Base-by-base conservation (phyloP, 2,888 invertebrate genomes). In the Cheilosia soror region DNA sequence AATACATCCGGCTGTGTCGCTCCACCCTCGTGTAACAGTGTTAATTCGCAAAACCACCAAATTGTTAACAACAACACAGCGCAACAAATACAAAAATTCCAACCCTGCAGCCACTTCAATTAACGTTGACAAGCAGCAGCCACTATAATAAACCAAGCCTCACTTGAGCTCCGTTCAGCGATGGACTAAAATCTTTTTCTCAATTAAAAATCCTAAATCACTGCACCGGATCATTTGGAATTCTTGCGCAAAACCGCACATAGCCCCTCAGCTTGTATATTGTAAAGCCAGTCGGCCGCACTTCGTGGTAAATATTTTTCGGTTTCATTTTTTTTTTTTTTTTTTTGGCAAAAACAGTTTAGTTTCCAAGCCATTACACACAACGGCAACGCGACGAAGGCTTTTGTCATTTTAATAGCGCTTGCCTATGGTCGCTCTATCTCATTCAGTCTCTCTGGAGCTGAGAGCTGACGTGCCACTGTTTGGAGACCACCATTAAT, bases 151-250 rank as follows among this genome's bases (percentile, higher is more conserved):
- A 79, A 49, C 58, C 79, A 65, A 69, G 65, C 79, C 69, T 83
- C 44, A 55, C 51, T 79, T 60, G 11, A 55, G 57, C 33, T 51
- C 47, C 37, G 37, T 40, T 62, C 27, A 58, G 69, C 49, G 40
- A 63, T 75, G 42, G 15, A 76, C 13, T 62, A 55, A 76, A 78
- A 78, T 73, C 73, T 55, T 83, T 83, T 81, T 77, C 60, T 78
- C 73, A 83, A 79, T 79, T 83, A 83, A 79, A 79, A 83, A 69
- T 83, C 79, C 73, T 78, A 73, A 83, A 83, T 78, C 82, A 78
- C 49, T 69, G 57, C 79, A 78, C 49, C 63, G 73, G 15, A 78
- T 73, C 73, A 73, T 58, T 78, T 73, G 73, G 63, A 51, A 83
- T 83, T 83, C 79, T 79, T 78, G 73, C 57, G 83, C 62, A 78